Evolutionary conservation across 2,888 invertebrate species (phyloP), one percentile per base, ranked within the genome.

Genomic region (Matsumyia berberina): DNA sequence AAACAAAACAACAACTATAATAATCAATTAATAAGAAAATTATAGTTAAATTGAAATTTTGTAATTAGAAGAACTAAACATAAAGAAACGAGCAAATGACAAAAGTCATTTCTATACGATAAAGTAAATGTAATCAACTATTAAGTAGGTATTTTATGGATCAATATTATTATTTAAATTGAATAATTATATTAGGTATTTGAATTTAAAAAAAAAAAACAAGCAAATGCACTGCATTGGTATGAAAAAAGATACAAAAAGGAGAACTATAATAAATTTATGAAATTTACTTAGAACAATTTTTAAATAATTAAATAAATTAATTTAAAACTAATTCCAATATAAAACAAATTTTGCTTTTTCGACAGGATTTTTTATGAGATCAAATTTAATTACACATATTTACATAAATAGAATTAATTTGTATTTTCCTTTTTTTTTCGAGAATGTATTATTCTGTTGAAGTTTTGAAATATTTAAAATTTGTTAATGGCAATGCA

Each of bases 131-230:
- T 83, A 78, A 76, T 79, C 73, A 55, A 80, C 46, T 66, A 72
- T 76, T 80, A 60, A 64, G 44, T 85, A 80, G 69, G 76, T 15
- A 76, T 74, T 80, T 74, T 58, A 85, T 80, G 85, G 80, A 85
- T 80, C 70, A 85, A 85, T 58, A 76, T 74, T 85, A 79, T 85
- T 57, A 72, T 85, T 85, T 80, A 44, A 76, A 74, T 46, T 66
- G 42, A 72, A 49, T 55, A 80, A 79, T 76, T 80, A 66, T 73
- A 85, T 74, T 78, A 78, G 78, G 64, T 70, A 69, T 85, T 80
- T 80, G 19, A 80, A 85, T 80, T 70, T 33, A 31, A 62, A 55
- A 64, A 15, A 39, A 55, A 42, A 35, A 11, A 39, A 57, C 29
- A 53, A 46, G 31, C 2, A 35, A 57, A 73, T 69, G 66, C 67